These are phyloP conservation scores for Macrophya alboannulata DNA, from an alignment of 2,888 invertebrate species.

Conservation along the genomic window DNA sequence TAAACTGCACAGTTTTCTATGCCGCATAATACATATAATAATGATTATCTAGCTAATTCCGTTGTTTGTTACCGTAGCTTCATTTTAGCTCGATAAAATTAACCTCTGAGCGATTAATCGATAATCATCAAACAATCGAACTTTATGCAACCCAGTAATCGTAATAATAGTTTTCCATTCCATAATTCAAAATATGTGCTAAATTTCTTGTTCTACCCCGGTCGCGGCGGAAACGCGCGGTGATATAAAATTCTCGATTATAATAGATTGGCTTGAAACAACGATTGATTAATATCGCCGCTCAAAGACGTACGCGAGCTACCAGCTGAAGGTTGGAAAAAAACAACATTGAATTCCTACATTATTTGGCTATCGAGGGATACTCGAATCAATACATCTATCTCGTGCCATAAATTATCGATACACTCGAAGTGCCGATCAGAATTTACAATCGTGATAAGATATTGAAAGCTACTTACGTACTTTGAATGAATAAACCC, in stretches of 20 bases:
- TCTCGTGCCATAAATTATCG: background rate
- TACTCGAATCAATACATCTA: background rate
- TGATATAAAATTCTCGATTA: background rate
- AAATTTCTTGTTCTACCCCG: no score
- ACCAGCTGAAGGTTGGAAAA: background rate
- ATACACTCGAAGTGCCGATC: background rate
- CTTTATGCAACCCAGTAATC: background rate
- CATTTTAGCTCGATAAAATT: no score
- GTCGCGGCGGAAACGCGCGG: no score
- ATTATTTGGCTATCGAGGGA: background rate
- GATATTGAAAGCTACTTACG: background rate
- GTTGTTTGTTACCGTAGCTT: no score
- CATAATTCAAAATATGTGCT: background rate
- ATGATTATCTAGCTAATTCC: no score
- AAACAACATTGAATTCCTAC: conserved; percentile 11
- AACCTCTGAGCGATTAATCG: no score
- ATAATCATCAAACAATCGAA: no score
- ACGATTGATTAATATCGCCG: background rate
- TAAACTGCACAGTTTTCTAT: background rate
- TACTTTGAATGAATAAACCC: background rate
- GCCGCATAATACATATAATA: background rate
- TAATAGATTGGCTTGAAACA: background rate
- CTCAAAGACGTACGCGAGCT: background rate
- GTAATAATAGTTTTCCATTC: background rate
- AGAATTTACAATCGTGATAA: background rate